These are phyloP conservation scores for Branchipolynoe longqiensis DNA, from an alignment of 2,888 invertebrate genomes.

Conservation along the genomic window DNA sequence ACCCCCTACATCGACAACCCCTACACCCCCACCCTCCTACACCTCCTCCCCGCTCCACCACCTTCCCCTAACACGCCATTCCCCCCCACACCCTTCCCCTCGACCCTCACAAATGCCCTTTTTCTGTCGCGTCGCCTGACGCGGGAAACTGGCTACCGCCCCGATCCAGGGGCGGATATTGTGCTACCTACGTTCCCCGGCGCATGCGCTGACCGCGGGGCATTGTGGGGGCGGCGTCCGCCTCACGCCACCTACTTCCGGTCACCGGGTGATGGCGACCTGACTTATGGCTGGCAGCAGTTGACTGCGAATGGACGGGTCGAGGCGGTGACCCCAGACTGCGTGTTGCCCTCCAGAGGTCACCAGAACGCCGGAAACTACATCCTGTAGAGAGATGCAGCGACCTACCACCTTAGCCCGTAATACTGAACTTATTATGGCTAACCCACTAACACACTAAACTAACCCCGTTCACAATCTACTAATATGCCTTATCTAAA, in stretches of 20 bases:
- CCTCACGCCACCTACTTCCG: slow-evolving; percentile 17
- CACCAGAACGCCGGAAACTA: too few relatives aligned
- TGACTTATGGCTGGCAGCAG: too few relatives aligned
- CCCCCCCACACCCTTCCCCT: background rate
- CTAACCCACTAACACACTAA: too few relatives aligned
- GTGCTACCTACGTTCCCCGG: background rate
- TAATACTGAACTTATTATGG: too few relatives aligned
- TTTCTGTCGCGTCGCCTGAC: slow-evolving; percentile 11
- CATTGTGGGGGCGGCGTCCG: background rate
- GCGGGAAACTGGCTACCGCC: background rate
- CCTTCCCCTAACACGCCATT: background rate
- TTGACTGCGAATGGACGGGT: too few relatives aligned
- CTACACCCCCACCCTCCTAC: background rate
- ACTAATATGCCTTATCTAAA: too few relatives aligned
- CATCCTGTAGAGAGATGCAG: too few relatives aligned
- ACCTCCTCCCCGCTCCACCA: background rate
- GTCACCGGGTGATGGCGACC: too few relatives aligned
- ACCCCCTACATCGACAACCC: background rate
- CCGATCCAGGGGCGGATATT: slow-evolving; percentile 1
- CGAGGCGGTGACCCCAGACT: too few relatives aligned
- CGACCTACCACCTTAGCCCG: too few relatives aligned
- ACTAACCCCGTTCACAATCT: too few relatives aligned
- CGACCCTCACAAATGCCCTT: background rate
- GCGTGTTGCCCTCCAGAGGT: too few relatives aligned
- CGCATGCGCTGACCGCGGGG: background rate